These are phyloP conservation scores for Procambarus clarkii DNA, from an alignment of 1,140 invertebrate species.

Conservation along the genomic window DNA sequence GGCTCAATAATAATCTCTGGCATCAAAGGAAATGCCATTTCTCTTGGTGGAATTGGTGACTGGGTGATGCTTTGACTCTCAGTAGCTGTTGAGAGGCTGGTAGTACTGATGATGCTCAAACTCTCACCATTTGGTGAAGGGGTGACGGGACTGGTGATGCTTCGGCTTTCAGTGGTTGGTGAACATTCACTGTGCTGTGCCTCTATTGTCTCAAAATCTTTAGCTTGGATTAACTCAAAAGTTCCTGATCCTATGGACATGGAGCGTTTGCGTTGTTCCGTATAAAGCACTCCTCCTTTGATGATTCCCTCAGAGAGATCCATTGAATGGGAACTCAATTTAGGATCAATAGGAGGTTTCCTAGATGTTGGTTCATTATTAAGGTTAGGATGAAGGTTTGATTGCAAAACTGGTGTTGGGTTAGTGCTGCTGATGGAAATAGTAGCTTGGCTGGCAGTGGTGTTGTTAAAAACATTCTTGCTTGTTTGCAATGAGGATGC, in stretches of 20 bases:
- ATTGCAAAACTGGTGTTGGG: not conserved
- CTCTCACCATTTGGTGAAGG: not conserved
- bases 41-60: not conserved
- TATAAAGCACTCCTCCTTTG: slow-evolving; percentile 74
- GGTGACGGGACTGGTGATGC: slow-evolving; percentile 73
- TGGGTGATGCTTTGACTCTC: not conserved
- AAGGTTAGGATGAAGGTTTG: not conserved
- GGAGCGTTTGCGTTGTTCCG: slow-evolving; percentile 69
- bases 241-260: slow-evolving; percentile 74
- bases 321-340: not conserved
- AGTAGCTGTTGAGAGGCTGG: not conserved
- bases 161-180: slow-evolving; percentile 47
- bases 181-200: slow-evolving; percentile 75
- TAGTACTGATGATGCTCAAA: not conserved
- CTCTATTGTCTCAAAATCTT: slow-evolving; percentile 78
- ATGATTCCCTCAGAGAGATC: slow-evolving; percentile 58
- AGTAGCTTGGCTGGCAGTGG: not conserved
- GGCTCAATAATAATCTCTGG: slow-evolving; percentile 37
- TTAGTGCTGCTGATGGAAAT: not conserved
- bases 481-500: not conserved
- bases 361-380: not conserved
- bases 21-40: not conserved
- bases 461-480: not conserved
- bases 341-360: slow-evolving; percentile 5
- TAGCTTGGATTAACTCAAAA: slow-evolving; percentile 77